Evolutionary conservation across 1,140 invertebrate genomes (phyloP).

Genomic region (Drosophila sturtevanti): DNA sequence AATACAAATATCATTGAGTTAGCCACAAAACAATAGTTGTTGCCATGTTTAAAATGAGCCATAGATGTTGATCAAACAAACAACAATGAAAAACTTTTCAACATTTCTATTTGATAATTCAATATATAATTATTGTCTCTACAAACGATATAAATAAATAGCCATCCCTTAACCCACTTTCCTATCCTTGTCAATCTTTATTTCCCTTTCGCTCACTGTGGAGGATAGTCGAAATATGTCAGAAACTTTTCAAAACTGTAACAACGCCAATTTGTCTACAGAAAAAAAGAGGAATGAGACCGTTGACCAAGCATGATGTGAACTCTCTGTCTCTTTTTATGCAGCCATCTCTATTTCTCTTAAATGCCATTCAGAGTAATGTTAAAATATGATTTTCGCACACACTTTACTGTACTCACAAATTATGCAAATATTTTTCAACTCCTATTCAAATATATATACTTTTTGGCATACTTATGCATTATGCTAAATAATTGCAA

Average conservation of each 20-base stretch:
- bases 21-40: conserved; percentile 8
- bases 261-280: conserved; percentile 70
- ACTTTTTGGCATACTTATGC: conserved; percentile 61
- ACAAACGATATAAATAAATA: background rate
- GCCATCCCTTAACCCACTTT: conserved; percentile 31
- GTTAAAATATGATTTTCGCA: conserved; percentile 67
- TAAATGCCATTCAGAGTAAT: background rate
- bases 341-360: conserved; percentile 6
- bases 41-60: conserved; percentile 45
- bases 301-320: conserved; percentile 42
- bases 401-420: conserved; percentile 57
- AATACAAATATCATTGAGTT: conserved; percentile 27
- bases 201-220: background rate
- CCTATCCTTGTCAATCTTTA: background rate
- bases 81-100: conserved; percentile 61
- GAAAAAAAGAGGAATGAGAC: conserved; percentile 34
- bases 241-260: conserved; percentile 74
- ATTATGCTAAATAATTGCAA: conserved; percentile 73
- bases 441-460: conserved; percentile 43
- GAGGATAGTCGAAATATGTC: conserved; percentile 65
- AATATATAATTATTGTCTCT: conserved; percentile 67
- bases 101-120: conserved; percentile 78
- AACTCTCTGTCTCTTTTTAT: conserved; percentile 9
- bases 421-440: conserved; percentile 73
- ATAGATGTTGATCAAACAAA: conserved; percentile 64